Percentiles rank a stretch among this genome's conserved stretches.
Conservation (phyloP, 2,888 invertebrate species). For the Priocnemis perturbator region DNA sequence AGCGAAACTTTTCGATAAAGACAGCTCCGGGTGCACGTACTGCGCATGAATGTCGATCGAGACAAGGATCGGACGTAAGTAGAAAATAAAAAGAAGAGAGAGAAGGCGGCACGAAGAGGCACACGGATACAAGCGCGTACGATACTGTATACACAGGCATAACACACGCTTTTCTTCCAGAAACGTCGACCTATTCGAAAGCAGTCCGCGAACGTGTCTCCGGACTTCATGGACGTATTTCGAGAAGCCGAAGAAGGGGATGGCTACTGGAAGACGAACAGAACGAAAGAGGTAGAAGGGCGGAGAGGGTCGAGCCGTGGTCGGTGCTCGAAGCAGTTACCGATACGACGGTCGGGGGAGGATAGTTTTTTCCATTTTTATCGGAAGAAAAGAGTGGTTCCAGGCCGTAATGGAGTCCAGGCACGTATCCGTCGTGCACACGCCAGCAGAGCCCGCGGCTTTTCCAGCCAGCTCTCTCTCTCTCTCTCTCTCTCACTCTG, state of each 20-base stretch:
- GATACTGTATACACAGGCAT: neutral
- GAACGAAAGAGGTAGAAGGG: conserved; percentile 6
- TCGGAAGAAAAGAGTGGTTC: conserved; percentile 63
- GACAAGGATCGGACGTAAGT: conserved; percentile 35
- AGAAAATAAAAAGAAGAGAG: neutral
- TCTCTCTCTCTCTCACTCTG: conserved; percentile 26
- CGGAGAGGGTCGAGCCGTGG: conserved; percentile 31
- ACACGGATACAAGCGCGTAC: neutral
- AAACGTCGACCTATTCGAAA: conserved; percentile 31
- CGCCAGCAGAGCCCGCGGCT: conserved; percentile 67
- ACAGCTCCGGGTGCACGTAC: conserved; percentile 23
- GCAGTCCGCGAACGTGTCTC: conserved; percentile 30
- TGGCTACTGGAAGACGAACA: conserved; percentile 16
- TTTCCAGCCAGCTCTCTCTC: conserved; percentile 57
- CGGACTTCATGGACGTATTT: conserved; percentile 36
- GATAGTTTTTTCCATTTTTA: conserved; percentile 64
- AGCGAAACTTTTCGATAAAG: conserved; percentile 33
- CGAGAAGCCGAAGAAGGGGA: conserved; percentile 10
- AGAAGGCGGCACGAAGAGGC: neutral
- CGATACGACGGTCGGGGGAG: conserved; percentile 48
- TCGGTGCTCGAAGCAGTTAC: conserved; percentile 56
- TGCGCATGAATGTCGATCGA: conserved; percentile 34
- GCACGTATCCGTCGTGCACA: conserved; percentile 69
- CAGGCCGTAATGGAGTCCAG: conserved; percentile 64
- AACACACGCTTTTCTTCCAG: conserved; percentile 2